A percentile compares a stretch with the other conserved stretches of the same genome.
Conservation (phyloP, 2,888 invertebrate genomes). For the Boloria euphrosyne region DNA sequence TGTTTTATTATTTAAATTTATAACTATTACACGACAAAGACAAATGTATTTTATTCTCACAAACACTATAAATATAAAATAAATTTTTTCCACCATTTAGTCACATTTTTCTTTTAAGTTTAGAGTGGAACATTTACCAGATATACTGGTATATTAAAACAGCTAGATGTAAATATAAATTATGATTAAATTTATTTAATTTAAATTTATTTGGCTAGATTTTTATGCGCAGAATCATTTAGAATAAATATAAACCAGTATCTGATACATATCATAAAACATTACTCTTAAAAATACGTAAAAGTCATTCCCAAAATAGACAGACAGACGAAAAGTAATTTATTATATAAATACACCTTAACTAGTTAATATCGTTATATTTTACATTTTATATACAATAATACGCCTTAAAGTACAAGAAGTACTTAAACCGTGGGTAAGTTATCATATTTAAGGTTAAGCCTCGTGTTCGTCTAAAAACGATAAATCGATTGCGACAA, state of each 20-base stretch:
- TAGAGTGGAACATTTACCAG: too few relatives aligned
- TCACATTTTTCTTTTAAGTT: too few relatives aligned
- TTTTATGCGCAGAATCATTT: background rate
- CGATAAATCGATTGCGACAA: slow-evolving; percentile 23
- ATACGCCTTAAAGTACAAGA: slow-evolving; percentile 50
- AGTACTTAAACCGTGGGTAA: slow-evolving; percentile 54
- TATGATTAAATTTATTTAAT: too few relatives aligned
- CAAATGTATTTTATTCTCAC: too few relatives aligned
- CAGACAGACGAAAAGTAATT: slow-evolving; percentile 47
- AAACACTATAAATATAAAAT: too few relatives aligned
- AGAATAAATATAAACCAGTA: background rate
- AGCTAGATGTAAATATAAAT: too few relatives aligned
- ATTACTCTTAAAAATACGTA: background rate
- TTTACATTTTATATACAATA: slow-evolving; percentile 74
- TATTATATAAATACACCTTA: slow-evolving; percentile 63
- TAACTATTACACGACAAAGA: too few relatives aligned
- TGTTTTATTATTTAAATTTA: too few relatives aligned
- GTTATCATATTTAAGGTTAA: slow-evolving; percentile 57
- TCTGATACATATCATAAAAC: background rate
- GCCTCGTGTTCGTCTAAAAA: slow-evolving; percentile 51
- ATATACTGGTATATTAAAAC: too few relatives aligned
- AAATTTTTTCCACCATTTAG: too few relatives aligned
- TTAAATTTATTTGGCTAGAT: too few relatives aligned
- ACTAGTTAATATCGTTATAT: slow-evolving; percentile 58
- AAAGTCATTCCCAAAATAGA: slow-evolving; percentile 55